These are phyloP conservation scores for Paedocypris micromegethes DNA, from an alignment of 2,797 vertebrate species.

Conservation along the genomic window DNA sequence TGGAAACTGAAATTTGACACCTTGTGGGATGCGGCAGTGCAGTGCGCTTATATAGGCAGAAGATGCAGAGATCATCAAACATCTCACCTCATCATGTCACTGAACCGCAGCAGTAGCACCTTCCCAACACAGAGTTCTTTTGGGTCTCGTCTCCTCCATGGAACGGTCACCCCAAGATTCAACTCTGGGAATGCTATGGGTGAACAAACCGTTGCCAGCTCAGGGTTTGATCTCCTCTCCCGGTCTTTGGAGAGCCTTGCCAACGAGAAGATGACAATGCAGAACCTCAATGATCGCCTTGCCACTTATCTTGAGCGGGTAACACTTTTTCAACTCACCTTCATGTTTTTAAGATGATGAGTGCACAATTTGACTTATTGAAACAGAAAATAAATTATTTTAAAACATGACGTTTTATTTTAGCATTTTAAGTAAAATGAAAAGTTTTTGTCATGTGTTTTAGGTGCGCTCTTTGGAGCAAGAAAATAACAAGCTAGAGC, in stretches of 20 bases:
- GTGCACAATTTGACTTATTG: no score
- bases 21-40: background rate
- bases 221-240: conserved; percentile 48
- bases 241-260: background rate
- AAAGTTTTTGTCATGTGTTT: conserved; percentile 4
- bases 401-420: no score
- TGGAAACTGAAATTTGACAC: conserved; percentile 8
- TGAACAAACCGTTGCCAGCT: conserved; percentile 51
- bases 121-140: background rate
- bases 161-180: conserved; percentile 3
- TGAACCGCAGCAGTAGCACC: background rate
- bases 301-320: conserved; percentile 62
- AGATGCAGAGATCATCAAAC: no score
- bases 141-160: background rate
- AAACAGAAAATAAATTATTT: no score
- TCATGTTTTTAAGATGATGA: background rate
- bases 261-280: conserved; percentile 61
- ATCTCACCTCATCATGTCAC: conserved; percentile 21
- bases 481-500: conserved; percentile 64
- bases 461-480: conserved; percentile 64
- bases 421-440: no score
- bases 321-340: conserved; percentile 16
- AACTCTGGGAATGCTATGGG: background rate
- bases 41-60: conserved; percentile 35
- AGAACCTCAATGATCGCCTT: conserved; percentile 68